Conservation (phyloP, 2,113 vertebrate species). For the Vimba vimba region DNA sequence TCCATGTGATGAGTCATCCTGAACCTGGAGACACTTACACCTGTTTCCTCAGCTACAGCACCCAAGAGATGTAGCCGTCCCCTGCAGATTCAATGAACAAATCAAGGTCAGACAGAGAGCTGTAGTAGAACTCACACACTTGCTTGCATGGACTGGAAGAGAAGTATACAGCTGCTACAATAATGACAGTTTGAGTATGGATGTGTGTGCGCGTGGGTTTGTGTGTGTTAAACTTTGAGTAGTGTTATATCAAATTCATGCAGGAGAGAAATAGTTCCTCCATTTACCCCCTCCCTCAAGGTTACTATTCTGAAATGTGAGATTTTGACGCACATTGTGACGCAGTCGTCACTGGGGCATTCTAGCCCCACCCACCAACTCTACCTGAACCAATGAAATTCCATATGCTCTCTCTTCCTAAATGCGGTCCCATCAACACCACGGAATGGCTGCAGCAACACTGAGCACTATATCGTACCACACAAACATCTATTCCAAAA, state of each 20-base stretch:
- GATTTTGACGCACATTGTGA: conserved; percentile 54
- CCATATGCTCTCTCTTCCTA: not conserved
- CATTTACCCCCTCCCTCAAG: conserved; percentile 30
- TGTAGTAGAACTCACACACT: not conserved
- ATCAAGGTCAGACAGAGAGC: conserved; percentile 47
- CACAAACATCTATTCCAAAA: not conserved
- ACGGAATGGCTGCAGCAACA: not conserved
- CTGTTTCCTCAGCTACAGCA: conserved; percentile 49
- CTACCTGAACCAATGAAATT: conserved; percentile 47
- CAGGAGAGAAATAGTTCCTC: not conserved
- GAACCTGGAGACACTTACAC: conserved; percentile 47
- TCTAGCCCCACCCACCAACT: conserved; percentile 13
- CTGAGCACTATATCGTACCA: not conserved
- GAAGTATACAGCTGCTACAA: not conserved
- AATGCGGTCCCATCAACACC: not conserved
- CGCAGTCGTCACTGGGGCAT: not conserved
- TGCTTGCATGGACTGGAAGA: not conserved
- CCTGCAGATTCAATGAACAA: conserved; percentile 34
- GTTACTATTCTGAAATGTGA: conserved; percentile 56
- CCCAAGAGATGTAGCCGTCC: conserved; percentile 7
- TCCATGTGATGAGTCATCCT: conserved; percentile 44
- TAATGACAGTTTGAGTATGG: not conserved
- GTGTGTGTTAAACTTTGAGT: conserved; percentile 29
- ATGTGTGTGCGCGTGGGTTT: not conserved
- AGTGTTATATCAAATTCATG: conserved; percentile 21